Evolutionary conservation across 2,113 vertebrate genomes (phyloP).

Genomic region (Herpetotheres cachinnans): DNA sequence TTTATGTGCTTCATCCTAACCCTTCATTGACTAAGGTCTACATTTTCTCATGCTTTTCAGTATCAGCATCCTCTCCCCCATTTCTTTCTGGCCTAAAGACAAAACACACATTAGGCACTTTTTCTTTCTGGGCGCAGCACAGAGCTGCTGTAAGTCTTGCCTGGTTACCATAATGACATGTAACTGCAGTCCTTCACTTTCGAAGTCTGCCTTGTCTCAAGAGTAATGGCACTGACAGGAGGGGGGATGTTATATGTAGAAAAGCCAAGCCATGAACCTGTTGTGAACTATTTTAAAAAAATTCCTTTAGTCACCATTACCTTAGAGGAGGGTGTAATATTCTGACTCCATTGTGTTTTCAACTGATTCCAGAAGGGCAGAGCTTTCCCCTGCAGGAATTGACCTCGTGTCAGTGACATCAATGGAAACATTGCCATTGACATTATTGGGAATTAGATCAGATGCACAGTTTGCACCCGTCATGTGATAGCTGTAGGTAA

Average conservation of each 20-base stretch:
- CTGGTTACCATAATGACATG: not conserved
- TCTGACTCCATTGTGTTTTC: not conserved
- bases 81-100: not conserved
- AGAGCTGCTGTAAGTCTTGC: not conserved
- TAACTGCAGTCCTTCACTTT: not conserved
- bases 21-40: not conserved
- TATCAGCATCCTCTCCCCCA: not conserved
- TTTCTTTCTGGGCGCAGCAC: not conserved
- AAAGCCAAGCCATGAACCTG: not conserved
- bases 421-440: not conserved
- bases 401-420: not conserved
- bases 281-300: not conserved
- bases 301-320: not conserved
- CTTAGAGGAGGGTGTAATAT: not conserved
- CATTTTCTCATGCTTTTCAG: not conserved
- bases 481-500: not conserved
- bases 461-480: not conserved
- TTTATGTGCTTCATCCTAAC: not conserved
- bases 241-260: not conserved
- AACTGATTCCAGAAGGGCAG: not conserved
- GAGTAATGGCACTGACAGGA: not conserved
- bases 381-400: not conserved
- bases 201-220: not conserved
- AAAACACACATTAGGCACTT: not conserved
- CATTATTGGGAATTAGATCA: not conserved